A percentile compares a stretch with the other conserved stretches of the same genome.
Evolutionary conservation across 2,113 vertebrate genomes (phyloP).

Genomic region (Lampris incognitus): DNA sequence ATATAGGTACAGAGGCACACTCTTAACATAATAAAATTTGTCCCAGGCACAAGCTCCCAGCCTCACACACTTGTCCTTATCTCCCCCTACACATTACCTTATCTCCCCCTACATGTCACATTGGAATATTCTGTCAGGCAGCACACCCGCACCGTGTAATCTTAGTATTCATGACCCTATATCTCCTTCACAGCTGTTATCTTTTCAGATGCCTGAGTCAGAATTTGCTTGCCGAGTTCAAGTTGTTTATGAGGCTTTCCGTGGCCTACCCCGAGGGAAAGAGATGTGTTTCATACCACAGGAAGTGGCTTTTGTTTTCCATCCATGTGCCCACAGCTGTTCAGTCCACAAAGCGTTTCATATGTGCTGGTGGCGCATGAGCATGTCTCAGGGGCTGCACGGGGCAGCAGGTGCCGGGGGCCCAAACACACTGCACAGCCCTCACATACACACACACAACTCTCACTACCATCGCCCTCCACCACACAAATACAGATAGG

Average conservation of each 20-base stretch:
- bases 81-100: constrained; percentile 22
- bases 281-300: too few species aligned
- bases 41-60: constrained; percentile 27
- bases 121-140: constrained; percentile 7
- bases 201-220: not conserved
- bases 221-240: constrained; percentile 9
- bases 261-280: too few species aligned
- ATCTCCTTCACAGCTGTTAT: constrained; percentile 5
- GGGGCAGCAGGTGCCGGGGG: constrained; percentile 68
- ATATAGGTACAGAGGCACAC: constrained; percentile 35
- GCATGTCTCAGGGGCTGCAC: constrained; percentile 56
- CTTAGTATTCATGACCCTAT: constrained; percentile 16
- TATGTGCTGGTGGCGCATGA: constrained; percentile 61
- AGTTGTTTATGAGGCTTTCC: constrained; percentile 31
- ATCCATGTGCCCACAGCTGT: constrained; percentile 68
- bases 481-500: too few species aligned
- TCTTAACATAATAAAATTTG: constrained; percentile 53
- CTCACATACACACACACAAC: not conserved
- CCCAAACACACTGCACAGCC: constrained; percentile 25
- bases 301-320: constrained; percentile 44
- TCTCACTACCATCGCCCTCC: too few species aligned
- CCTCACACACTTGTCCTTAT: constrained; percentile 32
- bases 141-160: not conserved
- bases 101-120: constrained; percentile 29
- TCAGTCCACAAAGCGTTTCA: constrained; percentile 65